A percentile compares a stretch with the other conserved stretches of the same genome.
Evolutionary conservation across 1,140 invertebrate species (phyloP).

Genomic region (Harlomillsia oculata): DNA sequence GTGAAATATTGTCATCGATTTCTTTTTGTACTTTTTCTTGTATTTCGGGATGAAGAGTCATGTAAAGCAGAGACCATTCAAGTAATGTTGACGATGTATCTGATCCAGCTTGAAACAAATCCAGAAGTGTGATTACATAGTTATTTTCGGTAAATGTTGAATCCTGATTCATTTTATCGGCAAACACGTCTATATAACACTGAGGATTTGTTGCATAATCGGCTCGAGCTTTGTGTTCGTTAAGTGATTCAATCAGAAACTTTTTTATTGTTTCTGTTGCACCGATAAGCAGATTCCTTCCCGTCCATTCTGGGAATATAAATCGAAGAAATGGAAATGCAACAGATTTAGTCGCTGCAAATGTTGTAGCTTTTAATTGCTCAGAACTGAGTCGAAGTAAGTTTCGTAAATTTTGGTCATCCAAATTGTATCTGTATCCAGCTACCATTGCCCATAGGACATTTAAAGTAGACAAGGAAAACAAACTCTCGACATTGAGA

Average conservation of each 20-base stretch:
- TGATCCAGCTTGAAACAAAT: slow-evolving; percentile 4
- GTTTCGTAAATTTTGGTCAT: slow-evolving; percentile 28
- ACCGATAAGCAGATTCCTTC: no score
- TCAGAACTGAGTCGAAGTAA: not conserved
- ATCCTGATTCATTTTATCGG: no score
- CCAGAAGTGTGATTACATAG: no score
- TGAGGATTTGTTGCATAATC: no score
- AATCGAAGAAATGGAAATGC: slow-evolving; percentile 3
- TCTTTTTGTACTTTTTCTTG: slow-evolving; percentile 1
- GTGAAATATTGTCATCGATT: no score
- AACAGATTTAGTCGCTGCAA: not conserved
- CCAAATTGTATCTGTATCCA: slow-evolving; percentile 39
- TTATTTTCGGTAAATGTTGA: no score
- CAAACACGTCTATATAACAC: no score
- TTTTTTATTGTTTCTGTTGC: no score
- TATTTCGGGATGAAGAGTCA: slow-evolving; percentile 2
- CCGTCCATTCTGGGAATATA: no score
- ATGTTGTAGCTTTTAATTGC: not conserved
- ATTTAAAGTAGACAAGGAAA: not conserved
- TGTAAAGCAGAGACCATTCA: not conserved
- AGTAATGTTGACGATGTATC: not conserved
- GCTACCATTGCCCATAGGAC: slow-evolving; percentile 40
- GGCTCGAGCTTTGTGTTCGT: no score
- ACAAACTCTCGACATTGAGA: not conserved
- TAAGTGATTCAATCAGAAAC: no score